Evolutionary conservation across 2,888 invertebrate genomes (phyloP).

Genomic region (Eupithecia vulgata): DNA sequence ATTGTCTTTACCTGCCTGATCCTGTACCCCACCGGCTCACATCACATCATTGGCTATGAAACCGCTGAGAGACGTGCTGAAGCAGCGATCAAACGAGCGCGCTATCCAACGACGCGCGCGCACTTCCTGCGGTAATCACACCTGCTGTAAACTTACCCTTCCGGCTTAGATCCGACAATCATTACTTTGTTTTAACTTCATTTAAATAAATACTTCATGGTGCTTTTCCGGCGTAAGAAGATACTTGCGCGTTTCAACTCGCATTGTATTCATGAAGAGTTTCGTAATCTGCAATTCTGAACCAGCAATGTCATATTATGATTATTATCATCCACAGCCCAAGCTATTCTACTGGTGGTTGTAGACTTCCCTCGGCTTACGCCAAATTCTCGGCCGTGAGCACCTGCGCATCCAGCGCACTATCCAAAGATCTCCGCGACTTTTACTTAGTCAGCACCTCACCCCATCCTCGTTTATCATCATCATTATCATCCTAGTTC

Average conservation of each 20-base stretch:
- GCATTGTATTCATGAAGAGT: background rate
- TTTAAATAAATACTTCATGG: conserved; percentile 26
- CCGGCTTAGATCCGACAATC: conserved; percentile 45
- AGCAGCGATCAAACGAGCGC: conserved; percentile 53
- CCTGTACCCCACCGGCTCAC: background rate
- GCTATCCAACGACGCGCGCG: conserved; percentile 59
- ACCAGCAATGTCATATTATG: background rate
- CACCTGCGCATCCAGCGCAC: background rate
- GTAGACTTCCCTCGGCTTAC: background rate
- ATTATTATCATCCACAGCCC: background rate
- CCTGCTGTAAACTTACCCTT: conserved; percentile 53
- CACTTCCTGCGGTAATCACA: conserved; percentile 66
- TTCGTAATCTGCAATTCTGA: background rate
- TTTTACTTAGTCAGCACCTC: background rate
- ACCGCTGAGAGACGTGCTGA: conserved; percentile 36
- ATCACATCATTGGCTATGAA: conserved; percentile 18
- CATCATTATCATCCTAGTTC: background rate
- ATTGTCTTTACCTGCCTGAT: background rate
- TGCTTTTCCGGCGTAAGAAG: background rate
- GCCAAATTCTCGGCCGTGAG: background rate
- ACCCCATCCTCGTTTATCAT: background rate
- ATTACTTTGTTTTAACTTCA: conserved; percentile 26
- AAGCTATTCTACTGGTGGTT: background rate
- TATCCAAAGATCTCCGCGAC: background rate
- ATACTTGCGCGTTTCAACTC: background rate